Percentiles rank a stretch among this genome's conserved stretches.
Conservation (phyloP, 1,140 invertebrate genomes). For the Halesus radiatus region DNA sequence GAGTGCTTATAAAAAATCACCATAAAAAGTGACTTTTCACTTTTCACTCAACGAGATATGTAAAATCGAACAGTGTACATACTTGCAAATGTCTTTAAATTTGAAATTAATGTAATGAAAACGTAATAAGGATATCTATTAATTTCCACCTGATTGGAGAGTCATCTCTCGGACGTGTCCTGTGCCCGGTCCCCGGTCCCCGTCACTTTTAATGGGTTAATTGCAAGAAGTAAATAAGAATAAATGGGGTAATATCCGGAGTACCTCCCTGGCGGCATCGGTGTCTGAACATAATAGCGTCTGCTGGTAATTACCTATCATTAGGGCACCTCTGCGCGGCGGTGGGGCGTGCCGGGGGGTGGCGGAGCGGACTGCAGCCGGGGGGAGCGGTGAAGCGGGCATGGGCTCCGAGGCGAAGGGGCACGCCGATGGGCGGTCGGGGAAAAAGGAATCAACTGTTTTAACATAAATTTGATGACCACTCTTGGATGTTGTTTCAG, state of each 20-base stretch:
- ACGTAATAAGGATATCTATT: no score
- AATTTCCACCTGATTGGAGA: no score
- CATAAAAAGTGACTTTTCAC: no score
- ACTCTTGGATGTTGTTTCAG: background rate
- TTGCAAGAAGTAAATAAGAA: background rate
- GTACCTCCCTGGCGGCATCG: conserved; percentile 29
- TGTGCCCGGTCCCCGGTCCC: no score
- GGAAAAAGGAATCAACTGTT: background rate
- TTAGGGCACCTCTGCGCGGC: conserved; percentile 55
- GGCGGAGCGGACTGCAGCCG: conserved; percentile 14
- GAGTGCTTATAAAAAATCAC: no score
- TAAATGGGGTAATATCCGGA: background rate
- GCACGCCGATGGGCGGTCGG: conserved; percentile 4
- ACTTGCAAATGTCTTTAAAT: no score
- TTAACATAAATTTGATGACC: background rate
- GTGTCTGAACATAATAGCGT: conserved; percentile 55
- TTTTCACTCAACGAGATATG: no score
- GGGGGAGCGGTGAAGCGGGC: conserved; percentile 29
- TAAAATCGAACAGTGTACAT: no score
- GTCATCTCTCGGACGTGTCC: no score
- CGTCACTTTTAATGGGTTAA: background rate
- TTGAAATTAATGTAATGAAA: no score
- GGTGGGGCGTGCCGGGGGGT: background rate
- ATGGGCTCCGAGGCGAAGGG: background rate
- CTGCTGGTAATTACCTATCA: conserved; percentile 57